Evolutionary conservation across 2,888 invertebrate species (phyloP).

Genomic region (Hirtodrosophila alboralis): DNA sequence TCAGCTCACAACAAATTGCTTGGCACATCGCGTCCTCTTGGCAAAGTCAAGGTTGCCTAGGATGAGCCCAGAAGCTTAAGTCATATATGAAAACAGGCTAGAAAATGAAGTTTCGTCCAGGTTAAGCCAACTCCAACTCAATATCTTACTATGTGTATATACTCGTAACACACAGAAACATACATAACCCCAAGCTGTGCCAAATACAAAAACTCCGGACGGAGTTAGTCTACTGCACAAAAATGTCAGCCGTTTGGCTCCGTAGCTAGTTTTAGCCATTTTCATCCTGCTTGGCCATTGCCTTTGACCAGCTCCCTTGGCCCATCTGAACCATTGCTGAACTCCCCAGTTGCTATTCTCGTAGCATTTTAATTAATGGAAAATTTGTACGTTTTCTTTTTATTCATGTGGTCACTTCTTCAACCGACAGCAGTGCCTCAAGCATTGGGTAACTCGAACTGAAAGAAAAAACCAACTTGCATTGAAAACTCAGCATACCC

Average conservation of each 20-base stretch:
- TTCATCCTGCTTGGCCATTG: slow-evolving; percentile 32
- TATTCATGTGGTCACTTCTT: slow-evolving; percentile 66
- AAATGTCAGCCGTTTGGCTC: slow-evolving; percentile 58
- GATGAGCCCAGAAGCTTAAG: slow-evolving; percentile 47
- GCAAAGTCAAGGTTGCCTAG: slow-evolving; percentile 70
- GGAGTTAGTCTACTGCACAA: slow-evolving; percentile 72
- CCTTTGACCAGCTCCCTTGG: slow-evolving; percentile 28
- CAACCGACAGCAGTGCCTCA: slow-evolving; percentile 47
- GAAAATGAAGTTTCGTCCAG: slow-evolving; percentile 35
- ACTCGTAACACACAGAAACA: not conserved
- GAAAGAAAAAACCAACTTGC: slow-evolving; percentile 51
- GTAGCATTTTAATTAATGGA: slow-evolving; percentile 75
- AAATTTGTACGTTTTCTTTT: slow-evolving; percentile 73
- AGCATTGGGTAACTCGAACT: slow-evolving; percentile 51
- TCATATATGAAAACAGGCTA: slow-evolving; percentile 18
- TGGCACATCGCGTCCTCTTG: slow-evolving; percentile 38
- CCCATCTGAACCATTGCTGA: not conserved
- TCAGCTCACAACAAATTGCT: slow-evolving; percentile 71
- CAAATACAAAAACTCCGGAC: slow-evolving; percentile 56
- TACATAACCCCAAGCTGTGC: slow-evolving; percentile 15
- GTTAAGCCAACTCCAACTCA: slow-evolving; percentile 38
- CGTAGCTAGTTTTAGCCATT: slow-evolving; percentile 32
- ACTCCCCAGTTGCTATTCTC: slow-evolving; percentile 55
- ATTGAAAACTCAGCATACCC: slow-evolving; percentile 24
- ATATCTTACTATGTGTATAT: not conserved